Evolutionary conservation across 2,888 invertebrate genomes (phyloP), one percentile per base, ranked within the genome.

Genomic region (Malacosoma neustria): DNA sequence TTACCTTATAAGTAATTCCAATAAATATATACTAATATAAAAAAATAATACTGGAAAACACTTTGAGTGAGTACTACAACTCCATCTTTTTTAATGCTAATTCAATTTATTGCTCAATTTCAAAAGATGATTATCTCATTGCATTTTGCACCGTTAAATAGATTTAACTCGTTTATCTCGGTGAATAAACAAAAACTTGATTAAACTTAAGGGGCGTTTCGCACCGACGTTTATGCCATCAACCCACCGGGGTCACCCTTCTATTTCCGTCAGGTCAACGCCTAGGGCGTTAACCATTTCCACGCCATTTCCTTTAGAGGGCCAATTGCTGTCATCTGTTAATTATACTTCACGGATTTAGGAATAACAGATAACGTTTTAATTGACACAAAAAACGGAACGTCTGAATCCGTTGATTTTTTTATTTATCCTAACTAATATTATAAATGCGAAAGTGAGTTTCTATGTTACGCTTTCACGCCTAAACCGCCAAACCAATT

Each of bases 221-320:
- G 40, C 46, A 42, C 36, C 38, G 34, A 31, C 43, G 39, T 35
- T 37, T 34, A 34, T 39, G 35, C 39, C 40, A n/a, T n/a, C n/a
- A 39, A 41, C 38, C 46, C 42, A 42, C 40, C 13, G 12, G 22
- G 35, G 32, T 36, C 36, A 36, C 39, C 39, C 36, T 39, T 39
- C 36, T 36, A 39, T 39, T 73, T 79, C 79, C 75, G 72, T 57
- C 59, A 52, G 69, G 68, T 68, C 74, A 65, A 57, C 61, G 67
- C 74, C 57, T 59, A 55, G 73, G 81, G 80, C 80, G 80, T 77
- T 61, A 61, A 70, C 72, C 61, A 77, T 77, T 81, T 81, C 73
- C 74, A 62, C 48, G 46, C 53, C 63, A 79, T 77, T 79, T 77
- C 73, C 74, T 54, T 51, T 39, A 44, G 42, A 47, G 42, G 51